These are phyloP conservation scores for Neostethus bicornis DNA, from an alignment of 2,797 vertebrate genomes.

Conservation along the genomic window DNA sequence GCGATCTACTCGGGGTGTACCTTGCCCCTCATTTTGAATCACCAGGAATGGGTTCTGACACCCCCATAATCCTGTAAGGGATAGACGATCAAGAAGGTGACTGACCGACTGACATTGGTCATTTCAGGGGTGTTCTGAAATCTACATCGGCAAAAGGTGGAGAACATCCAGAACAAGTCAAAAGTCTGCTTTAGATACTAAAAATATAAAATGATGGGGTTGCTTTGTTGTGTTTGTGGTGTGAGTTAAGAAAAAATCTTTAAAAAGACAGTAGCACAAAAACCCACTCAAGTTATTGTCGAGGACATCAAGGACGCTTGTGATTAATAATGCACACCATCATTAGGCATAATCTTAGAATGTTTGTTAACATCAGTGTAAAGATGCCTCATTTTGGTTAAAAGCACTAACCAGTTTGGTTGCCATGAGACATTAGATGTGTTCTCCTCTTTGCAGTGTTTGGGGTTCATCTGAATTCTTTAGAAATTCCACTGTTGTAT, in stretches of 20 bases:
- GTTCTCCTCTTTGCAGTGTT: conserved; percentile 28
- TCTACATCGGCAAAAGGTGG: no score
- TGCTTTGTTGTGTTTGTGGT: background rate
- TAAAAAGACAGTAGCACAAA: background rate
- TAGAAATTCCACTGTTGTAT: conserved; percentile 55
- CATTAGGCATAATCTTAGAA: background rate
- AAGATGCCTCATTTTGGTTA: conserved; percentile 9
- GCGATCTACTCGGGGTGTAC: no score
- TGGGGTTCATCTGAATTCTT: conserved; percentile 45
- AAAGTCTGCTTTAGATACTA: background rate
- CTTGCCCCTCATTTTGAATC: no score
- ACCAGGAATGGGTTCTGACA: no score
- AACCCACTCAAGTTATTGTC: background rate
- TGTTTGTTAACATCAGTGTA: conserved; percentile 11
- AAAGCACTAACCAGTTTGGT: conserved; percentile 17
- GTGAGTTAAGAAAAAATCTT: background rate
- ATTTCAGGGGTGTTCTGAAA: no score
- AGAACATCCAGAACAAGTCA: conserved; percentile 2
- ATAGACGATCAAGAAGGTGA: no score
- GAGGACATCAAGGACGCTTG: conserved; percentile 8
- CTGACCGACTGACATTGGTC: no score
- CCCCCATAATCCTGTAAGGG: no score
- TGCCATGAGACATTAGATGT: conserved; percentile 54
- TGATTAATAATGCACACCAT: conserved; percentile 15
- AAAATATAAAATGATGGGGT: background rate